Evolutionary conservation across 2,113 vertebrate species (phyloP).

Genomic region (Strigops habroptila): DNA sequence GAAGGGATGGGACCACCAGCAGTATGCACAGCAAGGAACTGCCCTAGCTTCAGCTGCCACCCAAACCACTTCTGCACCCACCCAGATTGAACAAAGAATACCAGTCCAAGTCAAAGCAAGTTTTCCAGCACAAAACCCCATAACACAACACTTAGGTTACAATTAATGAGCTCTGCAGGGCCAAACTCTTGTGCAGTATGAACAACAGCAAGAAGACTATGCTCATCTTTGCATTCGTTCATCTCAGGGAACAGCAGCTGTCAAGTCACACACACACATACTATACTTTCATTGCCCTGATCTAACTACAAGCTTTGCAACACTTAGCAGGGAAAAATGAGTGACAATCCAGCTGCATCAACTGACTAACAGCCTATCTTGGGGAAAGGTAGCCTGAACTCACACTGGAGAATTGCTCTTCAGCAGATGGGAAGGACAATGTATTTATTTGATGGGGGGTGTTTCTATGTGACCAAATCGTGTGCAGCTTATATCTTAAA

Average conservation of each 20-base stretch:
- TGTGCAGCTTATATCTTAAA: neutral
- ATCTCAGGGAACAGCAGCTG: neutral
- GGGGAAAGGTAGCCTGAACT: neutral
- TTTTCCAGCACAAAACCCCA: neutral
- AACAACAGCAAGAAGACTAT: neutral
- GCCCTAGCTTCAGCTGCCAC: neutral
- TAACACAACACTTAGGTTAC: neutral
- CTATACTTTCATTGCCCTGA: neutral
- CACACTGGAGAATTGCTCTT: neutral
- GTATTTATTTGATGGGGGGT: neutral
- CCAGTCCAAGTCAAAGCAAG: neutral
- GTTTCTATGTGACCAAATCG: neutral
- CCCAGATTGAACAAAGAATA: neutral
- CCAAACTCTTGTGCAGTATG: rapidly evolving
- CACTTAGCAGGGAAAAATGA: neutral
- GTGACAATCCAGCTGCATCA: slow-evolving; percentile 26
- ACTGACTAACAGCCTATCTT: neutral
- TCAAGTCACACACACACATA: neutral
- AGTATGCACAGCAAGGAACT: neutral
- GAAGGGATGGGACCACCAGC: neutral
- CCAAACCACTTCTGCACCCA: rapidly evolving
- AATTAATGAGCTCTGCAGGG: neutral
- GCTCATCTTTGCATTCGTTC: neutral
- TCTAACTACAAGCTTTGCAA: neutral
- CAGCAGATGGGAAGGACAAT: neutral